phyloP scores from a whole-genome alignment of 35 echinoderm and acorn worm species.

The Lytechinus pictus region DNA sequence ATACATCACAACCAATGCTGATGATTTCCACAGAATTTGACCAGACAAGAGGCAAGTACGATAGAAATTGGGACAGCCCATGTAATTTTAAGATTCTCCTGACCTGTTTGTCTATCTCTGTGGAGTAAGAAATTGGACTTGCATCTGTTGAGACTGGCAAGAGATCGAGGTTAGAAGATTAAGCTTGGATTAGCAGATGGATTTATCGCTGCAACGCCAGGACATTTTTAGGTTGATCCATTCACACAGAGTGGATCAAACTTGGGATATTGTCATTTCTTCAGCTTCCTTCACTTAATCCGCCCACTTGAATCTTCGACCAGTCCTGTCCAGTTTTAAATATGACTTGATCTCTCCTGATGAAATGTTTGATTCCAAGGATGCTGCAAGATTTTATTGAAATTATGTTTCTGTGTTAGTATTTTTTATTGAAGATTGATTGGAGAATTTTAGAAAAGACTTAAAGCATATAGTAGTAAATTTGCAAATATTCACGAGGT shows the following conservation, averaged over 20 bases:
- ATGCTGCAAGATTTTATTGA: background rate
- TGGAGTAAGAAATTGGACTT: background rate
- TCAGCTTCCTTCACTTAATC: background rate
- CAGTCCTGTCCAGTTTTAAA: background rate
- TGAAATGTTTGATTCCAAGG: background rate
- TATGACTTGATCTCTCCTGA: background rate
- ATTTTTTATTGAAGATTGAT: too few relatives aligned
- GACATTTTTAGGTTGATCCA: background rate
- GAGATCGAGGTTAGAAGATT: constrained; percentile 11
- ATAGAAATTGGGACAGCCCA: background rate
- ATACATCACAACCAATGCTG: background rate
- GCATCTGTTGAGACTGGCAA: background rate
- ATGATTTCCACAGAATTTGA: background rate
- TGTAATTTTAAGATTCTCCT: background rate
- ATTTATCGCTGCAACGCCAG: background rate
- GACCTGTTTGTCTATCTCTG: background rate
- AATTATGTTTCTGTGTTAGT: background rate
- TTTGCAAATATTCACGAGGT: too few relatives aligned
- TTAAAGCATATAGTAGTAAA: too few relatives aligned
- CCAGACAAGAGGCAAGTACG: background rate
- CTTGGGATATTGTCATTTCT: background rate
- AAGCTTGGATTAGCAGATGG: background rate
- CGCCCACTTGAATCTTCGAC: background rate
- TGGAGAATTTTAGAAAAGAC: too few relatives aligned
- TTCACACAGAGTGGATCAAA: background rate